A percentile compares a stretch with the other conserved stretches of the same genome.
phyloP scores from a whole-genome alignment of 2,888 invertebrate genomes.

The Stegana nigrithorax region DNA sequence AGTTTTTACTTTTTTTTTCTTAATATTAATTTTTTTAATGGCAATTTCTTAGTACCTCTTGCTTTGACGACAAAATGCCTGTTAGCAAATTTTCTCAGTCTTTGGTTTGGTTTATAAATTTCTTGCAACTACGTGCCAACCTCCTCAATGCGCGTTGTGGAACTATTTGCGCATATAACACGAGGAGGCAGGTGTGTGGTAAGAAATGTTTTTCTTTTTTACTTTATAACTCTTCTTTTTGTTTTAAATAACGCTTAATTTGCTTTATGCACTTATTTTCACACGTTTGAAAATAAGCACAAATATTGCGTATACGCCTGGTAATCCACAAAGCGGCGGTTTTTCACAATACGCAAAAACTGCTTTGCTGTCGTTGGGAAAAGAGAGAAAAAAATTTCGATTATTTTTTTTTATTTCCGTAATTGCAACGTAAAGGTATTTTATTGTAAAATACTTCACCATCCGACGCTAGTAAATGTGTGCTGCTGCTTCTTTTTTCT shows the following conservation, averaged over 20 bases:
- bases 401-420: not conserved
- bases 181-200: conserved; percentile 55
- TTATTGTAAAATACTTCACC: conserved; percentile 34
- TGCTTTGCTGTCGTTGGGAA: conserved; percentile 12
- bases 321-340: conserved; percentile 64
- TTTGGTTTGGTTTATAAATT: conserved; percentile 19
- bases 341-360: conserved; percentile 35
- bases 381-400: conserved; percentile 6
- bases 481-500: conserved; percentile 13
- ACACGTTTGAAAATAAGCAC: not conserved
- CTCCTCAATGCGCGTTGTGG: conserved; percentile 37
- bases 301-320: conserved; percentile 56
- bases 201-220: conserved; percentile 22
- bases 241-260: conserved; percentile 32
- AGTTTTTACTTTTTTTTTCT: conserved; percentile 9
- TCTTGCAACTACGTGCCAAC: conserved; percentile 51
- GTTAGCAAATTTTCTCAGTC: conserved; percentile 9
- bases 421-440: not conserved
- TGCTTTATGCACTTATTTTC: too few relatives aligned
- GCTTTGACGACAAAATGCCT: conserved; percentile 16
- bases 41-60: conserved; percentile 3
- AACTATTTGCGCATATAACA: not conserved
- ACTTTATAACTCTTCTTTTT: conserved; percentile 1
- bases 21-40: conserved; percentile 3
- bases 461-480: not conserved